Evolutionary conservation across 2,797 vertebrate species (phyloP).

Genomic region (Arctocebus calabarensis): DNA sequence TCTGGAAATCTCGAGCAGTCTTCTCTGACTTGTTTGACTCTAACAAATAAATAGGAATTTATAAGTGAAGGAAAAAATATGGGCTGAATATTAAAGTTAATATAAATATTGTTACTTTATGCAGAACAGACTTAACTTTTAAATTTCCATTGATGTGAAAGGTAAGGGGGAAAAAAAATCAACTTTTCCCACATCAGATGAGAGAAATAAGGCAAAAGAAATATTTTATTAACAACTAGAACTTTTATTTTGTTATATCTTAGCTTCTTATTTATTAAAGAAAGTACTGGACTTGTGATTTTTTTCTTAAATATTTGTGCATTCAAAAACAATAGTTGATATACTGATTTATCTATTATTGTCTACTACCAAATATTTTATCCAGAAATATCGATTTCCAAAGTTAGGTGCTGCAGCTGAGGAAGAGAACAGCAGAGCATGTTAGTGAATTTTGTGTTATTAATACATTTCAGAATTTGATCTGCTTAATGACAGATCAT

Average conservation of each 20-base stretch:
- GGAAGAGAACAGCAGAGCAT: not conserved
- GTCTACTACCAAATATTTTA: not conserved
- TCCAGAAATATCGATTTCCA: not conserved
- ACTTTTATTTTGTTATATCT: not conserved
- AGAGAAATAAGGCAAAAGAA: not conserved
- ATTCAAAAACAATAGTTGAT: not conserved
- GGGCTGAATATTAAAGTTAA: slow-evolving; percentile 19
- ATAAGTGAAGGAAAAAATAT: not conserved
- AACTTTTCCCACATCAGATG: not conserved
- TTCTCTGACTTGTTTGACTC: not conserved
- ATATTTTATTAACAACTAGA: not conserved
- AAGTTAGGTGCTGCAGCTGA: not conserved
- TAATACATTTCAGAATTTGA: not conserved
- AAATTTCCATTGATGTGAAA: slow-evolving; percentile 7
- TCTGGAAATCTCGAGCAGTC: not conserved
- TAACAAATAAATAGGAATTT: not conserved
- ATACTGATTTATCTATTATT: not conserved
- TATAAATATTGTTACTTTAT: not conserved
- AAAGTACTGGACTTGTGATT: not conserved
- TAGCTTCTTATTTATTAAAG: not conserved
- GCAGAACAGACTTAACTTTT: not conserved
- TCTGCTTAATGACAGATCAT: not conserved
- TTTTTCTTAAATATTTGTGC: slow-evolving; percentile 47
- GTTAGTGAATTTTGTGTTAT: not conserved
- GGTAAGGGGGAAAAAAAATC: slow-evolving; percentile 10